Base-by-base conservation (phyloP, 2,113 vertebrate species). In the Fulica atra region DNA sequence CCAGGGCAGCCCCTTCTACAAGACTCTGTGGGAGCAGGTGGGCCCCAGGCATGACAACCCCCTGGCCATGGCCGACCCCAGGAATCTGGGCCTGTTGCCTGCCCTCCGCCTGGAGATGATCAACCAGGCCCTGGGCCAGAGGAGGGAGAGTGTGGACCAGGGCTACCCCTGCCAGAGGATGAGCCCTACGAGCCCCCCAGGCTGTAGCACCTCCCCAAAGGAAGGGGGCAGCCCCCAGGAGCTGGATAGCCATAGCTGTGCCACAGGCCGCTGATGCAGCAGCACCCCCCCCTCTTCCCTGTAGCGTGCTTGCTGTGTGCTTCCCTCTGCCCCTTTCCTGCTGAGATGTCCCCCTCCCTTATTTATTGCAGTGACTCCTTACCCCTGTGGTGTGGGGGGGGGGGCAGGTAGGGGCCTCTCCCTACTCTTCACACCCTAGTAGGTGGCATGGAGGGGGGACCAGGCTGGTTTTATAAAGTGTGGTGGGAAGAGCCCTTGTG, bases 1-100 rank as follows among this genome's bases (percentile, higher is more conserved):
- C 97, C 97, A 1, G 6, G 95, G 23, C 96, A 94, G 20, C 96
- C 95, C 42, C 91, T 98, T 6, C 97, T 98, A 90, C 81, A 71
- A 89, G 88, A 94, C 94, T 97, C 59, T 81, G 82, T 89, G 92
- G 97, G 89, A 95, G 65, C 69, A 82, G 13, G 17, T 77, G 5
- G 51, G 83, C 2, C 20, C 91, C 40, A 16, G 50, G 57, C 16
- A 8, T 18, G 88, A 96, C 46, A 97, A 54, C 73, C 51, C 95
- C 23, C 92, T 97, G 79, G 89, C 90, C 40, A 94, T 95, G 48
- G 70, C 98, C 2, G 97, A 98, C 59, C 98, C 98, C 40, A 87
- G 91, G 68, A 98, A 79, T 78, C 95, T 98, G 74, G 97, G 97
- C 17, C 81, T 98, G 84, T 91, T 98, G 82, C 98, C 98, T 0